A percentile compares a stretch with the other conserved stretches of the same genome.
Conservation (phyloP, 1,140 invertebrate species). For the Latrodectus geometricus region DNA sequence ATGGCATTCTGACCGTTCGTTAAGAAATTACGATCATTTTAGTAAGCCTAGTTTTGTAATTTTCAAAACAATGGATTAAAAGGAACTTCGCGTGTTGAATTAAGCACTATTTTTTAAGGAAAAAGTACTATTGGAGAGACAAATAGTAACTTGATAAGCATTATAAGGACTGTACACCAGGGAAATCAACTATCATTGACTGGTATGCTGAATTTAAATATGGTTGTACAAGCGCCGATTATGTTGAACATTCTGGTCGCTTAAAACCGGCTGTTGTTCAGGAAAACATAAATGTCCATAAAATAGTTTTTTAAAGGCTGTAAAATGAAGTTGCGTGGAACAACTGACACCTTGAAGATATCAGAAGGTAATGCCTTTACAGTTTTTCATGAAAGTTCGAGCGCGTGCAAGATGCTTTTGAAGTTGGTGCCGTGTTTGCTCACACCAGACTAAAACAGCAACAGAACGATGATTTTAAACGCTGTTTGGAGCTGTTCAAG, state of each 20-base stretch:
- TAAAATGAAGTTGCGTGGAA: constrained; percentile 21
- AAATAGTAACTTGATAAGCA: constrained; percentile 18
- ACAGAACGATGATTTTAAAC: not conserved
- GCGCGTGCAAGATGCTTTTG: constrained; percentile 16
- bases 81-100: not conserved
- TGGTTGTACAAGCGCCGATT: constrained; percentile 7
- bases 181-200: constrained; percentile 34
- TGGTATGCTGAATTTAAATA: constrained; percentile 18
- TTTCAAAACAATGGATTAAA: constrained; percentile 37
- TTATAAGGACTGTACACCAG: constrained; percentile 23
- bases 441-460: constrained; percentile 1
- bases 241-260: constrained; percentile 8
- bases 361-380: constrained; percentile 27
- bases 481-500: constrained; percentile 28
- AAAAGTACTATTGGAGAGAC: not conserved
- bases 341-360: constrained; percentile 17
- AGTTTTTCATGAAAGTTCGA: constrained; percentile 22
- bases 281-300: constrained; percentile 18
- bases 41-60: constrained; percentile 23
- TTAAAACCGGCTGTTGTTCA: not conserved
- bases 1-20: constrained; percentile 4
- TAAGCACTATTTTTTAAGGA: not conserved
- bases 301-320: not conserved
- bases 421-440: constrained; percentile 13
- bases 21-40: constrained; percentile 20